Evolutionary conservation across 2,797 vertebrate genomes (phyloP), one percentile per base, ranked within the genome.

Genomic region (Melanotaenia parkinsoni): DNA sequence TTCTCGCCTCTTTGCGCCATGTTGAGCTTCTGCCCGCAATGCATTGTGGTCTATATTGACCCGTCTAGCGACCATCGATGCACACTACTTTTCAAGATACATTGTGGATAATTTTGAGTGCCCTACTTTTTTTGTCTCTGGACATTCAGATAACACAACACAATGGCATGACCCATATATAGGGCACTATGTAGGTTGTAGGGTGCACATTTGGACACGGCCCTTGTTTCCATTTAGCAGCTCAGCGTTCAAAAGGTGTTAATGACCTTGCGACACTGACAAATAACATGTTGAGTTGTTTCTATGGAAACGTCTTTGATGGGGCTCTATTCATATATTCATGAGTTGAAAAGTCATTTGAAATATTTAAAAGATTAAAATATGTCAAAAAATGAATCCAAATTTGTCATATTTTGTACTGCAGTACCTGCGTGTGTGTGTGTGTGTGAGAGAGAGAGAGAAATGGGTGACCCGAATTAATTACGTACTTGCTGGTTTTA

Each of bases 221-320:
- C 28, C 28, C 28, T 30, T 26, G 12, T 50, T 76, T 63, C 67
- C 20, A 62, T 79, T 74, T 43, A 3, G 28, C 35, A 20, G 45
- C 20, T n/a, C 10, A 9, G 58, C 76, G 50, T 66, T 35, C 18
- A 59, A 43, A 22, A 28, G 58, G 54, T 63, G 57, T 32, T 37
- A 37, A 53, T 57, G 67, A 68, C 22, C 63, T 71, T 63, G 59
- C 73, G 65, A 74, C 58, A 57, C 12, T 57, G 58, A 74, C 47
- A 70, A 68, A 76, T 65, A 14, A 57, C 50, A 59, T 28, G 18
- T 35, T 8, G 35, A 72, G 58, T 32, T 1, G 79, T 87, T 85
- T 54, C 82, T 79, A 85, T 86, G 77, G 82, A 64, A 87, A 89
- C 83, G 67, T 62, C 37, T 53, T 59, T 32, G 50, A 51, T 24